Evolutionary conservation across 2,888 invertebrate genomes (phyloP), one percentile per base, ranked within the genome.

Genomic region (Sclerodermus sp.): DNA sequence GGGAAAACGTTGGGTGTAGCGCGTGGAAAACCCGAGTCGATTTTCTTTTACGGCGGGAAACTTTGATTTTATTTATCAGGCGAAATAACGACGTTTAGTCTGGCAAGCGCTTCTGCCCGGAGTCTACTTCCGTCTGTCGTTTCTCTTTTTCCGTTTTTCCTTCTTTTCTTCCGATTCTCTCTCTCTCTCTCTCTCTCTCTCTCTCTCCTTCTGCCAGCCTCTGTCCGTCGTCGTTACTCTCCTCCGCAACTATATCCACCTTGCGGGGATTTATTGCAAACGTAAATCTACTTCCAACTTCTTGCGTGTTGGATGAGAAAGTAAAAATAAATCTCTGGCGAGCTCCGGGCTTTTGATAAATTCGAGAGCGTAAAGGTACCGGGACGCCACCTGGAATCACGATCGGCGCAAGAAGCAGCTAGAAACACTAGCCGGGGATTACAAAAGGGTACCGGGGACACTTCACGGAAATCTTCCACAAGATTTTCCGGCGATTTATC

Each of bases 61-160:
- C 57, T 57, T 15, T 49, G 47, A 55, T 60, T 57, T 52, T 55
- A 54, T 60, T 60, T 54, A 57, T 57, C 51, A 47, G 51, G 53
- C 42, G 51, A 48, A 54, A 57, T 53, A 51, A 54, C 50, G 49
- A 51, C 48, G 49, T 55, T 34, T 34, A 34, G 34, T 34, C 34
- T 13, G 13, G 34, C 3, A 12, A 34, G 12, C 30, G 30, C 10
- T 10, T 30, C 30, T 10, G 30, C 30, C 10, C 30, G 6, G n/a
- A n/a, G 6, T 30, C 30, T 9, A 30, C 30, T 30, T 10, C 8
- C 30, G 12, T 34, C 34, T 34, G 6, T 34, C 34, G 34, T 4
- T 34, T n/a, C 10, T 12, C 34, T n/a, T 16, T 4, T 17, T 39
- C 15, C 10, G 32, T 16, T 31, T 45, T 17, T 34, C 30, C 34